phyloP scores from a whole-genome alignment of 2,888 invertebrate species.

The Brachypalpus laphriformis region DNA sequence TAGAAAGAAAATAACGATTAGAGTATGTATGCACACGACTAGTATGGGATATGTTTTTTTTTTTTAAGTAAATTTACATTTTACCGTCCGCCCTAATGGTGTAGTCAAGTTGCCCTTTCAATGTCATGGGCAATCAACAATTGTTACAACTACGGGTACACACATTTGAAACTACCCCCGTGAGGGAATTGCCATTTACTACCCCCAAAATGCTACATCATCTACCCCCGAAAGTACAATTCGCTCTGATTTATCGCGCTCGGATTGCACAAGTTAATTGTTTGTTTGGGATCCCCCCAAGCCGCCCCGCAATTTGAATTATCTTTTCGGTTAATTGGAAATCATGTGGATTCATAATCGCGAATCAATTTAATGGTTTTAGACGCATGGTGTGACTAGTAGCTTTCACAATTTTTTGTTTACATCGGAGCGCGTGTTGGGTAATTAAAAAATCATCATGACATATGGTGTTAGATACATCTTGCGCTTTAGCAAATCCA shows the following conservation, averaged over 20 bases:
- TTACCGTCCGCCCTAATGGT: slow-evolving; percentile 61
- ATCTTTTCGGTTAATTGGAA: slow-evolving; percentile 20
- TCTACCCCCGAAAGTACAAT: not conserved
- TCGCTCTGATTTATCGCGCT: slow-evolving; percentile 9
- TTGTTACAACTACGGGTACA: not conserved
- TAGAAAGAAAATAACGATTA: slow-evolving; percentile 51
- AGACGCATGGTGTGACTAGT: not conserved
- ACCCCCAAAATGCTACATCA: not conserved
- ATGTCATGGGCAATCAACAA: slow-evolving; percentile 62
- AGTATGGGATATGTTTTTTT: slow-evolving; percentile 14
- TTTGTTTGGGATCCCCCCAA: slow-evolving; percentile 10
- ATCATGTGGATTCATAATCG: slow-evolving; percentile 37
- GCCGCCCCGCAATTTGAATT: slow-evolving; percentile 7
- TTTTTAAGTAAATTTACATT: slow-evolving; percentile 43
- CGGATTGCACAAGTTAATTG: slow-evolving; percentile 18
- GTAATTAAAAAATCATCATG: slow-evolving; percentile 64
- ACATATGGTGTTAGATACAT: slow-evolving; percentile 28
- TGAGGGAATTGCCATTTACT: not conserved
- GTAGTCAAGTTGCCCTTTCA: slow-evolving; percentile 52
- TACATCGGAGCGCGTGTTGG: slow-evolving; percentile 5
- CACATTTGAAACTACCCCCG: not conserved
- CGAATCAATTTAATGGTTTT: slow-evolving; percentile 29
- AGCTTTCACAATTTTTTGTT: slow-evolving; percentile 4
- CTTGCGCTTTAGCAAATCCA: not conserved
- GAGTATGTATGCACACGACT: not conserved